Conservation (phyloP, 2,888 invertebrate genomes). For the Phyllotreta striolata region DNA sequence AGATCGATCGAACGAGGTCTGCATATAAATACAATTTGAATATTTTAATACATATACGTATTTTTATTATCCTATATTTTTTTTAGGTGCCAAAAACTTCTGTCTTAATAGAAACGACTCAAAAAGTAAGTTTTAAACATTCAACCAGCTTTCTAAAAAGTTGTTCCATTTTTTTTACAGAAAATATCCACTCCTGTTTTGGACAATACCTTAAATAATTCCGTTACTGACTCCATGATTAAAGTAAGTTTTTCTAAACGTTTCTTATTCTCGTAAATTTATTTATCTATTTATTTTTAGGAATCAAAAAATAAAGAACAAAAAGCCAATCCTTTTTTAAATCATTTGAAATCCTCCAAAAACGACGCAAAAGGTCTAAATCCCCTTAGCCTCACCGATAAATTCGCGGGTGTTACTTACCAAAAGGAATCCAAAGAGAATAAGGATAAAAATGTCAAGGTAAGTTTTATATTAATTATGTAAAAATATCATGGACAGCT, state of each 20-base stretch:
- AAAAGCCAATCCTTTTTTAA: slow-evolving; percentile 63
- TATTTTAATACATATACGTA: too few species aligned
- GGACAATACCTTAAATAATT: too few species aligned
- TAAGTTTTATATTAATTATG: slow-evolving; percentile 26
- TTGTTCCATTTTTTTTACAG: not conserved
- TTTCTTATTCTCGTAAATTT: not conserved
- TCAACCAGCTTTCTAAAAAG: not conserved
- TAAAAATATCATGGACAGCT: too few species aligned
- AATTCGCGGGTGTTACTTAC: slow-evolving; percentile 54
- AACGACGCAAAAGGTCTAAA: slow-evolving; percentile 46
- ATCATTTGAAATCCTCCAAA: slow-evolving; percentile 54
- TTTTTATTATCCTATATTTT: too few species aligned
- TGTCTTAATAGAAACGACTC: too few species aligned
- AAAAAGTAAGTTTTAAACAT: too few species aligned
- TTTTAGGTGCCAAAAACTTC: too few species aligned
- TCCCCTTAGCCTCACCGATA: slow-evolving; percentile 57
- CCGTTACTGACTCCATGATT: too few species aligned
- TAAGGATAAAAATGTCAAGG: slow-evolving; percentile 48
- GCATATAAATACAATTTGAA: too few species aligned
- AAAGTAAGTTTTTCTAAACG: not conserved
- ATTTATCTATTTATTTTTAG: slow-evolving; percentile 14
- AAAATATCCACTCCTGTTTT: too few species aligned
- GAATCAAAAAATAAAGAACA: slow-evolving; percentile 31
- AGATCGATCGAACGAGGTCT: too few species aligned
- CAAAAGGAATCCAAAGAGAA: slow-evolving; percentile 49